A percentile compares a stretch with the other conserved stretches of the same genome.
These are phyloP conservation scores for Callipepla californica DNA, from an alignment of 2,113 vertebrate genomes.

Conservation along the genomic window DNA sequence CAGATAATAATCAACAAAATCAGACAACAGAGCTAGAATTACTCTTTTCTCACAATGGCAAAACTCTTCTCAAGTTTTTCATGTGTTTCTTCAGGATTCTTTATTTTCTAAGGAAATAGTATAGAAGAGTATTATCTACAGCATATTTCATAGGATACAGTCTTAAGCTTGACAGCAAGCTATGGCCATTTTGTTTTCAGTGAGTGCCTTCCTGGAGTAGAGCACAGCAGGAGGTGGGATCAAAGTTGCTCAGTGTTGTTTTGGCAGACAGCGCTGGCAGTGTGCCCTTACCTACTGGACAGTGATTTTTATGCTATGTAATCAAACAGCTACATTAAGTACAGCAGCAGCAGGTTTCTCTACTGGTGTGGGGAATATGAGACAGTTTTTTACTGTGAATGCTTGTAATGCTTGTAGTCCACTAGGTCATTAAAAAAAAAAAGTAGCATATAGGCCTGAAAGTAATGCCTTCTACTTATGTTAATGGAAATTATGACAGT, in stretches of 20 bases:
- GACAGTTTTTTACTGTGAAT: background rate
- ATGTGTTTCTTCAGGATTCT: background rate
- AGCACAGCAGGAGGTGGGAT: slow-evolving; percentile 31
- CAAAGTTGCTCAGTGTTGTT: slow-evolving; percentile 21
- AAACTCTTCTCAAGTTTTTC: slow-evolving; percentile 36
- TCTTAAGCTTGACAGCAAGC: slow-evolving; percentile 39
- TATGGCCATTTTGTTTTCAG: slow-evolving; percentile 28
- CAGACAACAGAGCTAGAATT: slow-evolving; percentile 19
- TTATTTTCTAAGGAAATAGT: slow-evolving; percentile 3
- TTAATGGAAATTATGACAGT: no score
- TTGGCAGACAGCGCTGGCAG: slow-evolving; percentile 48
- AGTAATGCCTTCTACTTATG: no score
- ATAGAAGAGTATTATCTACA: slow-evolving; percentile 18
- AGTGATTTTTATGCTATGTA: slow-evolving; percentile 50
- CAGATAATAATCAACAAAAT: background rate
- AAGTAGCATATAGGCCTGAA: no score
- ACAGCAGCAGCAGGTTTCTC: slow-evolving; percentile 1
- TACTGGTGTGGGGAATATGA: background rate
- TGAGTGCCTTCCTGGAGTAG: slow-evolving; percentile 18
- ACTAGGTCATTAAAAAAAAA: background rate
- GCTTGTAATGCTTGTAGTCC: background rate
- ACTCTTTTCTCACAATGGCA: background rate
- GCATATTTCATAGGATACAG: slow-evolving; percentile 35
- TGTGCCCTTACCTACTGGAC: slow-evolving; percentile 22
- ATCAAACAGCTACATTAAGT: slow-evolving; percentile 15